These are phyloP conservation scores for Syrmaticus mikado DNA, from an alignment of 2,113 vertebrate species.

Conservation along the genomic window DNA sequence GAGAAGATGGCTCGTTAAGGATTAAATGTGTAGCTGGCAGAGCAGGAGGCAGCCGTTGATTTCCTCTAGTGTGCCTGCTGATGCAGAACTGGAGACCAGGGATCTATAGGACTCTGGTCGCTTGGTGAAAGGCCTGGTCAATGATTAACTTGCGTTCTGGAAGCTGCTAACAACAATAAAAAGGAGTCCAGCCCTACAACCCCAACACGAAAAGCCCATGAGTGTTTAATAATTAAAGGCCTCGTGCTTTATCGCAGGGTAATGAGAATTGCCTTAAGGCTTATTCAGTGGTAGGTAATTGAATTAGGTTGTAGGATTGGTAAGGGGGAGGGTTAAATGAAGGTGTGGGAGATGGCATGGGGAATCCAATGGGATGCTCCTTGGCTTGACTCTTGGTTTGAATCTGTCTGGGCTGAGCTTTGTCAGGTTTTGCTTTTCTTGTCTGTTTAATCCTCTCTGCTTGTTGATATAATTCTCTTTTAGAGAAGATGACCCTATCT, in stretches of 20 bases:
- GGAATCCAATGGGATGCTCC: not conserved
- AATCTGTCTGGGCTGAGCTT: not conserved
- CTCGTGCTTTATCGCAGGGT: constrained; percentile 47
- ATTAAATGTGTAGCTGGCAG: not conserved
- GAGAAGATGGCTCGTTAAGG: not conserved
- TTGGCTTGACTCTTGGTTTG: not conserved
- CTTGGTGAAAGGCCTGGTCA: constrained; percentile 44
- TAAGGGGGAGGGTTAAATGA: not conserved
- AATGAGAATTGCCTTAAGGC: constrained; percentile 24
- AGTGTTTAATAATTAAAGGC: constrained; percentile 74
- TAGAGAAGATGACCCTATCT: not conserved
- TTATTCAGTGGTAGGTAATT: constrained; percentile 55
- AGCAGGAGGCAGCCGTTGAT: not conserved
- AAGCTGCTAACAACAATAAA: constrained; percentile 46
- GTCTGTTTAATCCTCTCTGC: not conserved
- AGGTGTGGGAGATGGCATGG: not conserved
- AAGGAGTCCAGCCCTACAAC: constrained; percentile 23
- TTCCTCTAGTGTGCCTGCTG: not conserved
- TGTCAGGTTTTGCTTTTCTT: not conserved
- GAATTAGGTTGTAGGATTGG: constrained; percentile 15
- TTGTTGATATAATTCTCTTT: not conserved
- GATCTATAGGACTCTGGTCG: constrained; percentile 34
- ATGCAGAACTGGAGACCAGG: constrained; percentile 22
- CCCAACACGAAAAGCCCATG: constrained; percentile 18
- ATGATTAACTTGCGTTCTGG: constrained; percentile 71